Evolutionary conservation across 2,888 invertebrate genomes (phyloP), one percentile per base, ranked within the genome.

Genomic region (Eupithecia inturbata): DNA sequence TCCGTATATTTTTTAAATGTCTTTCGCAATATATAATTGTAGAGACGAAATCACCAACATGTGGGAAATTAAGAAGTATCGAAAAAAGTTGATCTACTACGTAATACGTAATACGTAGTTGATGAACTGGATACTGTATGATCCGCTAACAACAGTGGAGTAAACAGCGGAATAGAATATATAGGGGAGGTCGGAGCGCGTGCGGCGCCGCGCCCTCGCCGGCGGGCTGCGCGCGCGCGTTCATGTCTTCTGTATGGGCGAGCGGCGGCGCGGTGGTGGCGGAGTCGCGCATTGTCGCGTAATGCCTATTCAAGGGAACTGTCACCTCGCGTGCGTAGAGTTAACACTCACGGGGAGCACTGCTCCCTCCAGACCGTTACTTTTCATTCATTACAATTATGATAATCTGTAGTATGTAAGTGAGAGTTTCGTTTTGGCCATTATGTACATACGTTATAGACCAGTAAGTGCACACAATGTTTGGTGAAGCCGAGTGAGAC

Each of bases 181-280:
- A n/a, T n/a, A n/a, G n/a, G n/a, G n/a, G n/a, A n/a, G 49, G 60
- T 62, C 5, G 5, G 14, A 16, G 16, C 26, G 60, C 28, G n/a
- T 26, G 60, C 12, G n/a, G n/a, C n/a, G n/a, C n/a, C n/a, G n/a
- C n/a, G n/a, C n/a, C n/a, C n/a, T n/a, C n/a, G 7, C 26, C 12
- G 12, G 1, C 62, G 68, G 3, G 19, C 49, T 60, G 66, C 45
- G 28, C 73, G 80, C 84, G 87, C 90, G 86, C 90, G 89, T 90
- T 90, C 85, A 91, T 87, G 86, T 90, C 90, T 89, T 85, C 82
- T 82, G 78, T 84, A 80, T 63, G n/a, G 31, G 19, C 7, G 7
- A 28, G 26, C 62, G 45, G 60, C 49, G 73, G 71, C 73, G 28
- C 53, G 68, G 36, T 10, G 36, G 36, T 10, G 39, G 28, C 36